phyloP scores from a whole-genome alignment of 2,888 invertebrate species.

The Phlogophora meticulosa region DNA sequence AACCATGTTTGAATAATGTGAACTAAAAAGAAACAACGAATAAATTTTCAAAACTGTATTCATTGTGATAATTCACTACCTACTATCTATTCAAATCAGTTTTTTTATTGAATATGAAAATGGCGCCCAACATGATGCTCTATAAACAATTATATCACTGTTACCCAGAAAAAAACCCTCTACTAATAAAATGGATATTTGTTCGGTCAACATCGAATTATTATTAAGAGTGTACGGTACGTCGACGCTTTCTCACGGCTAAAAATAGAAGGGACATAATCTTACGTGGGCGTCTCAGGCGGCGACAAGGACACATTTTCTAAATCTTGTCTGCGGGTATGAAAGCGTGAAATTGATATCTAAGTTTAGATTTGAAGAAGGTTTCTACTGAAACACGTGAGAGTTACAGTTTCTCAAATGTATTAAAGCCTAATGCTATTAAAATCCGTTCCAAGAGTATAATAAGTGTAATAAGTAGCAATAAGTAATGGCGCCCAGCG shows the following conservation, averaged over 20 bases:
- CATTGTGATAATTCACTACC: not conserved
- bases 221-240: slow-evolving; percentile 1
- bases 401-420: not conserved
- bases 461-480: too few species aligned
- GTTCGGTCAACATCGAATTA: slow-evolving; percentile 8
- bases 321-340: slow-evolving; percentile 14
- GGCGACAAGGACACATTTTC: slow-evolving; percentile 4
- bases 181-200: not conserved
- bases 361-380: slow-evolving; percentile 22
- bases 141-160: not conserved
- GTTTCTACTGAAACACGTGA: not conserved
- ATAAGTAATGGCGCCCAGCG: slow-evolving; percentile 14
- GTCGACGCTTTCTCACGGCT: slow-evolving; percentile 15
- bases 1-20: not conserved
- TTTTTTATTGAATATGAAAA: slow-evolving; percentile 10
- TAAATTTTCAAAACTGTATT: not conserved
- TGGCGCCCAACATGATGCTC: slow-evolving; percentile 16
- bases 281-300: slow-evolving; percentile 18
- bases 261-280: slow-evolving; percentile 40
- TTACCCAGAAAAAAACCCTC: not conserved
- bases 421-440: not conserved
- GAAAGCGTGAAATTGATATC: slow-evolving; percentile 39
- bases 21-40: not conserved
- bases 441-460: not conserved
- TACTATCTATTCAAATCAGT: not conserved